Evolutionary conservation across 2,797 vertebrate species (phyloP).

Genomic region (Acestrorhynchus altus): DNA sequence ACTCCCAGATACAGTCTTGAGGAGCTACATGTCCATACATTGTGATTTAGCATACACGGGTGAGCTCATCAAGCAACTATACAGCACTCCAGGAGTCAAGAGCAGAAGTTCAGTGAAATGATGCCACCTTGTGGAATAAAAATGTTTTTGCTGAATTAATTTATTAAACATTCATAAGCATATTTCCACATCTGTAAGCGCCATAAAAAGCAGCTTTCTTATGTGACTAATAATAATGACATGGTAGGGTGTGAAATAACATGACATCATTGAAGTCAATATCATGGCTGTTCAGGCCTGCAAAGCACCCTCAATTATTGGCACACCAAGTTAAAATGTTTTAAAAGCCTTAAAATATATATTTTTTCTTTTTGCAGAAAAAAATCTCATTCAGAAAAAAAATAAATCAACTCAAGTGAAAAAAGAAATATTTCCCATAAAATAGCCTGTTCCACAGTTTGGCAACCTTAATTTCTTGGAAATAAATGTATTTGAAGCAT

Average conservation of each 20-base stretch:
- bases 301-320: too few species aligned
- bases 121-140: slow-evolving; percentile 57
- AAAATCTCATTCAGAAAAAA: too few species aligned
- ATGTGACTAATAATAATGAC: background rate
- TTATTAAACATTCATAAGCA: background rate
- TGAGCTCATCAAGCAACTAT: background rate
- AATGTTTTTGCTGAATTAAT: background rate
- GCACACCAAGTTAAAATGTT: too few species aligned
- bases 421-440: too few species aligned
- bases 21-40: background rate
- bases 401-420: too few species aligned
- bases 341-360: too few species aligned
- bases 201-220: background rate
- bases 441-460: too few species aligned
- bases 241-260: background rate
- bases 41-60: background rate
- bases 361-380: too few species aligned
- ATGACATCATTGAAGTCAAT: background rate
- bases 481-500: too few species aligned
- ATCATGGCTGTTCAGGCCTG: background rate
- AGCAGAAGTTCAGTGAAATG: slow-evolving; percentile 5
- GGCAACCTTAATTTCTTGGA: too few species aligned
- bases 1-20: background rate
- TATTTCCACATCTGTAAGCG: background rate
- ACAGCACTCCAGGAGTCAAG: background rate